Conservation (phyloP, 2,888 invertebrate species). For the Halocaridina rubra region DNA sequence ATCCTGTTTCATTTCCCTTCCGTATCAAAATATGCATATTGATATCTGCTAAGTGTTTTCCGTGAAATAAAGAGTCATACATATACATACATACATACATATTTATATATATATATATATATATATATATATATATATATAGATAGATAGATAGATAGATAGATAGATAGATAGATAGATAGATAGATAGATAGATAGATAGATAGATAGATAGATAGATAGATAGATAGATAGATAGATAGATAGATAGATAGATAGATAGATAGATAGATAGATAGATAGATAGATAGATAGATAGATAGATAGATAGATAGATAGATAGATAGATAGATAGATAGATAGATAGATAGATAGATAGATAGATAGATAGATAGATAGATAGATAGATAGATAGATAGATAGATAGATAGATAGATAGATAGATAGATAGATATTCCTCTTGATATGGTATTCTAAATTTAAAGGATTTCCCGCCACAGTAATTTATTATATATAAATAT, state of each 20-base stretch:
- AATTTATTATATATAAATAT: too few relatives aligned
- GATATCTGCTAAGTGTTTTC: too few relatives aligned
- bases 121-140: not conserved
- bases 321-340: not conserved
- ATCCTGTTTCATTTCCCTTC: too few relatives aligned
- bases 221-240: not conserved
- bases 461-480: too few relatives aligned
- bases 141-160: conserved; percentile 2
- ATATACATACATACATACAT: not conserved
- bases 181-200: conserved; percentile 34
- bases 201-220: not conserved
- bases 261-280: not conserved
- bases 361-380: not conserved
- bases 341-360: not conserved
- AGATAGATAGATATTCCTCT: too few relatives aligned
- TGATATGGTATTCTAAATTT: too few relatives aligned
- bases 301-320: not conserved
- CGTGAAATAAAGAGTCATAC: too few relatives aligned
- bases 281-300: not conserved
- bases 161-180: conserved; percentile 17
- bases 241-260: not conserved
- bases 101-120: not conserved
- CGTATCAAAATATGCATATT: not conserved
- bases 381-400: not conserved
- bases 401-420: not conserved